Conservation (phyloP, 37 sponge, comb jelly and placozoan genomes). For the Hexactinellida sp. region DNA sequence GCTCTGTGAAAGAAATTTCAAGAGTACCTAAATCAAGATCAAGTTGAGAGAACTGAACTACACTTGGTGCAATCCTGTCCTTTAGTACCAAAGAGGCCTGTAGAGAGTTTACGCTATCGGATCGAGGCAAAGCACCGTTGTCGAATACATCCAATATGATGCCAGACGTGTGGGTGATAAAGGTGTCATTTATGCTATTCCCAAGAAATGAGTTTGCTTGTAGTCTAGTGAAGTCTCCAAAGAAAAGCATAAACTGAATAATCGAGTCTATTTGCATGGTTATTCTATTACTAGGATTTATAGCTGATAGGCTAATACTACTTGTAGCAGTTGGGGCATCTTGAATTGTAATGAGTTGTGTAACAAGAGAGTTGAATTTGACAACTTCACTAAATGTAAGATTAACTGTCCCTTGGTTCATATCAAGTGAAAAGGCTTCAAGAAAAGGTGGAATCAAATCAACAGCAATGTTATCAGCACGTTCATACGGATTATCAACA, state of each 20-base stretch:
- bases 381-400: slow-evolving; percentile 77
- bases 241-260: background rate
- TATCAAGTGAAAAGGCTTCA: slow-evolving; percentile 50
- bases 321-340: background rate
- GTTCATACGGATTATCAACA: background rate
- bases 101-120: background rate
- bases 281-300: background rate
- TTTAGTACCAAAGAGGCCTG: slow-evolving; percentile 23
- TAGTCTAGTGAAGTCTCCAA: background rate
- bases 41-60: slow-evolving; percentile 32
- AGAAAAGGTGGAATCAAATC: slow-evolving; percentile 48
- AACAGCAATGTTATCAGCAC: slow-evolving; percentile 25
- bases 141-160: background rate
- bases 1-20: slow-evolving; percentile 56
- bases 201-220: background rate
- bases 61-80: slow-evolving; percentile 57
- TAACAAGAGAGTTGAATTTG: slow-evolving; percentile 41
- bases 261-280: background rate
- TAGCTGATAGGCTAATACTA: background rate
- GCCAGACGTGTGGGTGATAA: background rate
- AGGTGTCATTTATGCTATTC: background rate
- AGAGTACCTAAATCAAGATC: slow-evolving; percentile 42
- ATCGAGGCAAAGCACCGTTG: background rate
- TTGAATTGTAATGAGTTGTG: slow-evolving; percentile 35
- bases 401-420: slow-evolving; percentile 48